These are phyloP conservation scores for Drosophila diplacantha DNA, from an alignment of 2,888 invertebrate species.

Conservation along the genomic window DNA sequence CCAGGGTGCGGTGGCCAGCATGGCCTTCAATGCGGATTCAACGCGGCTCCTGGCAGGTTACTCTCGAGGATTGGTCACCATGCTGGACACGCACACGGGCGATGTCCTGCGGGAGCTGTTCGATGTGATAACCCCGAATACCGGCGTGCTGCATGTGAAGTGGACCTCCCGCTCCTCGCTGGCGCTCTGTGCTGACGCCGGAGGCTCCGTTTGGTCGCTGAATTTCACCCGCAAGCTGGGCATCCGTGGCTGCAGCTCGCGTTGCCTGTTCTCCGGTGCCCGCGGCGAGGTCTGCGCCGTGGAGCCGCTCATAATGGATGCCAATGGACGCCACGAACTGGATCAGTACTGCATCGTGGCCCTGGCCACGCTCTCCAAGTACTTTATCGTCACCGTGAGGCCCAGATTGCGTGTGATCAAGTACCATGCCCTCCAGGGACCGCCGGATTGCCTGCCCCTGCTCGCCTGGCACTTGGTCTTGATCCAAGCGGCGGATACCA, in stretches of 20 bases:
- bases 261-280: constrained; percentile 97
- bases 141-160: constrained; percentile 86
- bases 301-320: constrained; percentile 81
- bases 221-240: constrained; percentile 93
- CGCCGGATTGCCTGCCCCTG: constrained; percentile 89
- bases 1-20: constrained; percentile 88
- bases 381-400: constrained; percentile 87
- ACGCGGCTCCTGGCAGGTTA: constrained; percentile 88
- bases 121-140: constrained; percentile 90
- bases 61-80: constrained; percentile 90
- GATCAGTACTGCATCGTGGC: constrained; percentile 89
- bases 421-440: constrained; percentile 86
- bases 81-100: constrained; percentile 91
- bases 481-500: constrained; percentile 84
- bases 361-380: constrained; percentile 92
- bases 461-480: constrained; percentile 95
- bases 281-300: constrained; percentile 93
- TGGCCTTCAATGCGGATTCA: constrained; percentile 92
- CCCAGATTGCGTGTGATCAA: constrained; percentile 88
- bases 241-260: constrained; percentile 91
- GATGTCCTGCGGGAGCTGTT: constrained; percentile 85
- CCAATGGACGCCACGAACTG: constrained; percentile 81
- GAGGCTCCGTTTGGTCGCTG: constrained; percentile 96
- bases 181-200: constrained; percentile 91
- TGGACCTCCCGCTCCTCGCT: constrained; percentile 85